Evolutionary conservation across 1,140 invertebrate species (phyloP).

Genomic region (Vanessa atalanta): DNA sequence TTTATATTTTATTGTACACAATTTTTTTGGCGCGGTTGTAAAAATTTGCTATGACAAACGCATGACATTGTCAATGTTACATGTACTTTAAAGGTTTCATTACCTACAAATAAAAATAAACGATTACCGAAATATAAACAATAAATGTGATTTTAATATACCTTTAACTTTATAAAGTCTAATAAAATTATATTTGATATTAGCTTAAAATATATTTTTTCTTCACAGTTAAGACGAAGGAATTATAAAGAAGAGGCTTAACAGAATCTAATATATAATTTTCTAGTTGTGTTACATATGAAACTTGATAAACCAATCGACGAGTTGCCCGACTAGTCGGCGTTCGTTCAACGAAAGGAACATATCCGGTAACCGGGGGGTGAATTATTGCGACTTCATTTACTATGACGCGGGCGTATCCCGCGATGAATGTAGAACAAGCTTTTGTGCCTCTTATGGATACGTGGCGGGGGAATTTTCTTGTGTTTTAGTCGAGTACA

Average conservation of each 20-base stretch:
- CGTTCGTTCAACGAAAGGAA: slow-evolving; percentile 42
- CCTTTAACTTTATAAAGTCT: no score
- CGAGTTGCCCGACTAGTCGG: slow-evolving; percentile 38
- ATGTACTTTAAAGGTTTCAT: no score
- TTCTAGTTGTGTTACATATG: slow-evolving; percentile 26
- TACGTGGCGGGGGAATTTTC: slow-evolving; percentile 22
- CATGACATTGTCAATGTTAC: not conserved
- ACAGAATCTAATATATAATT: slow-evolving; percentile 20
- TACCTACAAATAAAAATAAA: no score
- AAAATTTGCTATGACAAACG: not conserved
- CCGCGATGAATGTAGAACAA: slow-evolving; percentile 57
- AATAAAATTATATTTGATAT: no score
- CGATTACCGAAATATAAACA: no score
- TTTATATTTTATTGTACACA: not conserved
- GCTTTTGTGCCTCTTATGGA: slow-evolving; percentile 44
- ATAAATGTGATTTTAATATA: no score
- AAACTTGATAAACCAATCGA: slow-evolving; percentile 22
- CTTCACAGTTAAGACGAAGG: not conserved
- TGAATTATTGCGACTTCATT: slow-evolving; percentile 70
- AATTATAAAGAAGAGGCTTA: slow-evolving; percentile 13
- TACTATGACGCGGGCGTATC: slow-evolving; percentile 59
- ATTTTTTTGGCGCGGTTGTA: slow-evolving; percentile 5
- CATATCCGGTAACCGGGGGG: slow-evolving; percentile 53
- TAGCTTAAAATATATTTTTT: not conserved
- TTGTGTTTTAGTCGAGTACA: slow-evolving; percentile 17